Base-by-base conservation (phyloP, 2,113 vertebrate species). In the Condylura cristata region DNA sequence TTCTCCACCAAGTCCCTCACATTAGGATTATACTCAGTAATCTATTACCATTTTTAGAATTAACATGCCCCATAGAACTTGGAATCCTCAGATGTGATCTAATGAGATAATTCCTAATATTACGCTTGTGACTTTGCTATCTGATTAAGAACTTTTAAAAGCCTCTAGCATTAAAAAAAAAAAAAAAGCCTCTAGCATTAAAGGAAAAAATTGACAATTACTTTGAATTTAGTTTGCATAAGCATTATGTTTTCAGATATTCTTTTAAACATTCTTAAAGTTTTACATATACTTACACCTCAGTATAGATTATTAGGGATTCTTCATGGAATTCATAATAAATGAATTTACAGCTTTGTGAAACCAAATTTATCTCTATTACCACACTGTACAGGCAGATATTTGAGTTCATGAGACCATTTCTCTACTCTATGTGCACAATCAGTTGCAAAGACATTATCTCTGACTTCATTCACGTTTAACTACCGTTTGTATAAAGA, bases 141-240 rank as follows among this genome's bases (percentile, higher is more conserved):
- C 8, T 70, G 2, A 61, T 53, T 63, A 86, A 92, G 70, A 85
- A 92, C 16, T 61, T 94, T 66, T 65, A 63, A n/a, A 87, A 56
- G 20, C 53, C 56, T 58, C 37, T 78, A 6, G 16, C 44, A 79
- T 87, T n/a, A 56, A 80, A 20, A 22, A 34, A 37, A 60, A 68
- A 89, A 6, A 44, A 6, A 16, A 51, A 51, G 17, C 22, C 18
- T 41, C 41, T 46, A 30, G 12, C 41, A 30, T 32, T 28, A 28
- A 30, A 44, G 39, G 68, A n/a, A 48, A 76, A 76, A 32, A 65
- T 53, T 41, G 8, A 66, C 24, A 90, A 7, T 81, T 30, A n/a
- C 58, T 95, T 95, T 90, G 86, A 39, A 79, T 88, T 95, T 60
- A 56, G 28, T 88, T 83, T 88, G 12, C 12, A 53, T 95, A 95